Evolutionary conservation across 2,113 vertebrate genomes (phyloP), one percentile per base, ranked within the genome.

Genomic region (Microtus richardsoni): DNA sequence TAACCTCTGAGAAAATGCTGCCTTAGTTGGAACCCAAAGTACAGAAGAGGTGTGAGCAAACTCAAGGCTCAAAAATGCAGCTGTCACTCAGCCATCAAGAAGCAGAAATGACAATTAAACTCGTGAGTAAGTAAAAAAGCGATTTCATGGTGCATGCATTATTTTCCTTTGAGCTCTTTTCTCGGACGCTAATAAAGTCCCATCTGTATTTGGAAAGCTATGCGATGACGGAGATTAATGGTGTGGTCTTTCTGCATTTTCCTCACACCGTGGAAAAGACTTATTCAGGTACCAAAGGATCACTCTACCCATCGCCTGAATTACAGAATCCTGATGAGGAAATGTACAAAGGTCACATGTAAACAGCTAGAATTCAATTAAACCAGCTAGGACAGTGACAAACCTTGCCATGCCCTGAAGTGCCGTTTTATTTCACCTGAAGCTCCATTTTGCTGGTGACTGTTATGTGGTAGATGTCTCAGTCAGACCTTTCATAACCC

Each of bases 151-250:
- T 83, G 85, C n/a, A 47, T 14, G 4, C 10, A 49, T 88, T 92
- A 74, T 85, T 88, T 85, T 96, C 71, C n/a, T 94, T 36, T 79
- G 41, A 44, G 13, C 13, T 95, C 30, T 82, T 88, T 88, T 79
- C 58, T 21, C 4, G 68, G 82, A 54, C 3, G 39, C 17, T 68
- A 83, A 84, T 24, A 71, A 77, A 87, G 74, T 58, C 85, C 47
- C 19, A 26, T 94, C 39, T 94, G n/a, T 87, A 66, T 91, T 93
- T 82, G 84, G 66, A 73, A 95, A 95, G 90, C 71, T 22, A 36
- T 0, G 13, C 7, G 22, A 22, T 94, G 60, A 86, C 52, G 92
- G 58, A 49, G 30, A 94, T 92, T 73, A 41, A 52, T 66, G 68
- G 3, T 13, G 28, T 58, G n/a, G 54, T 84, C 36, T 64, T 14